phyloP scores from a whole-genome alignment of 2,797 vertebrate species.

The Phylloscopus collybita region DNA sequence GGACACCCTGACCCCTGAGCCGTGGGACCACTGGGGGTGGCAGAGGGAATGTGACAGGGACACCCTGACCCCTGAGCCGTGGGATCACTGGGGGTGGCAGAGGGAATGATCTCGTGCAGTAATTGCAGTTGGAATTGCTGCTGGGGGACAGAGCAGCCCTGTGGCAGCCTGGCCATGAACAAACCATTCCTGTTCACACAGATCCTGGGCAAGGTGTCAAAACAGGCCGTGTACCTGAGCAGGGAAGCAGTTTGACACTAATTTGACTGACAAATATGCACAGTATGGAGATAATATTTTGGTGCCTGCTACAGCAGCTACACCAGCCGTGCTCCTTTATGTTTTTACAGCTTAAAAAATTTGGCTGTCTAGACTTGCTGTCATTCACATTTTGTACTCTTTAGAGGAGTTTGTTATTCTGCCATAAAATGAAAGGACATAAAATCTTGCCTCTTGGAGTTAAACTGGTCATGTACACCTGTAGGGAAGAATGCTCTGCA shows the following conservation, averaged over 20 bases:
- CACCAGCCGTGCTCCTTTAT: not conserved
- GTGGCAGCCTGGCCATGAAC: not conserved
- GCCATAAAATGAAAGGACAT: not conserved
- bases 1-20: too few relatives aligned
- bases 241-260: not conserved
- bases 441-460: not conserved
- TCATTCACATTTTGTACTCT: not conserved
- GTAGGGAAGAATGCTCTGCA: not conserved
- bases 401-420: not conserved
- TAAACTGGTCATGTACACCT: fast-evolving
- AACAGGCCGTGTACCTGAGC: not conserved
- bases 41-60: too few relatives aligned
- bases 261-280: not conserved
- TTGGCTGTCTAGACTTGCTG: not conserved
- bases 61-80: too few relatives aligned
- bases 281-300: not conserved
- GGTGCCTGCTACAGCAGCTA: not conserved
- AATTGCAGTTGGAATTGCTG: not conserved
- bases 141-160: not conserved
- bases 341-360: not conserved
- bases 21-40: too few relatives aligned
- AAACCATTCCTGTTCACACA: not conserved
- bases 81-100: too few relatives aligned
- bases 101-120: too few relatives aligned
- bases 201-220: not conserved